phyloP scores from a whole-genome alignment of 2,888 invertebrate genomes.

The Leptinotarsa peninsularis region DNA sequence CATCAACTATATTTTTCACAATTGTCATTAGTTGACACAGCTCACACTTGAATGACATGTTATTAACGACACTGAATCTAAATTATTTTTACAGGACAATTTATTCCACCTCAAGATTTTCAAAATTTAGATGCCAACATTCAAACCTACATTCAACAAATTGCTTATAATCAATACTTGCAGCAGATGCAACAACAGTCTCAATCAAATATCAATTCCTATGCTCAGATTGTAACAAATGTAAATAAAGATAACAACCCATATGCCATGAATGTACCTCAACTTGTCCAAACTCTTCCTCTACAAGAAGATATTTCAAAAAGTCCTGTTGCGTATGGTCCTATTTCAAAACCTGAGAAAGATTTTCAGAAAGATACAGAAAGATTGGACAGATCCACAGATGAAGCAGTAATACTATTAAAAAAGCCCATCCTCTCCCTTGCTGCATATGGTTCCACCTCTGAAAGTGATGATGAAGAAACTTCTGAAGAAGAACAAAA shows the following conservation, averaged over 20 bases:
- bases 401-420: slow-evolving; percentile 37
- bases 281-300: slow-evolving; percentile 42
- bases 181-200: slow-evolving; percentile 53
- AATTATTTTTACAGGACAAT: slow-evolving; percentile 43
- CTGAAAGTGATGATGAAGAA: slow-evolving; percentile 60
- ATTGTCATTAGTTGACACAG: too few species aligned
- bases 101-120: slow-evolving; percentile 50
- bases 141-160: slow-evolving; percentile 57
- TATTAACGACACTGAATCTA: background rate
- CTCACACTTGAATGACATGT: background rate
- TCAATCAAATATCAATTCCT: slow-evolving; percentile 55
- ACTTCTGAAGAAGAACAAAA: slow-evolving; percentile 48
- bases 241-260: slow-evolving; percentile 59
- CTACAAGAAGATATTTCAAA: slow-evolving; percentile 23
- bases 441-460: slow-evolving; percentile 60
- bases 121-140: slow-evolving; percentile 54
- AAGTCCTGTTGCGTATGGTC: background rate
- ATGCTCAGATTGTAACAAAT: slow-evolving; percentile 64
- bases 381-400: slow-evolving; percentile 6
- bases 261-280: slow-evolving; percentile 51
- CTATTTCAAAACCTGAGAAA: slow-evolving; percentile 8
- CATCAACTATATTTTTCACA: too few species aligned
- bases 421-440: slow-evolving; percentile 55
- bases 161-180: slow-evolving; percentile 61
- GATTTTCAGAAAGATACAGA: slow-evolving; percentile 31